phyloP scores from a whole-genome alignment of 2,888 invertebrate genomes.

The Clistopyga incitator region DNA sequence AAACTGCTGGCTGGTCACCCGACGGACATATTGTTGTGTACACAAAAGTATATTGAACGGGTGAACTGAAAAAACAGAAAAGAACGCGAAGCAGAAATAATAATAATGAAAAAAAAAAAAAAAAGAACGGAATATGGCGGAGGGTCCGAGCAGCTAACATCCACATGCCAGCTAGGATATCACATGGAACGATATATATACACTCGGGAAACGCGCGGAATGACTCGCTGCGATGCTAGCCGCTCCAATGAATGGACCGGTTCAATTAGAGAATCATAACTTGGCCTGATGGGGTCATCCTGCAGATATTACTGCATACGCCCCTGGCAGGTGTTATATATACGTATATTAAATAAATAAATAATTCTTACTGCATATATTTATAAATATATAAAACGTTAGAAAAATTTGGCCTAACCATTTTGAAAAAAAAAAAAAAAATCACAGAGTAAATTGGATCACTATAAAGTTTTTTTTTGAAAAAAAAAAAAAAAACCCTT shows the following conservation, averaged over 20 bases:
- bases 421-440: too few relatives aligned
- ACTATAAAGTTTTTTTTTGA: too few relatives aligned
- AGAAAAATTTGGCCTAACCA: too few relatives aligned
- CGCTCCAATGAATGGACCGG: slow-evolving; percentile 79
- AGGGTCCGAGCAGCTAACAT: slow-evolving; percentile 1
- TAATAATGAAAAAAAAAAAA: slow-evolving; percentile 10
- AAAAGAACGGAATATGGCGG: neutral
- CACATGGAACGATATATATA: slow-evolving; percentile 28
- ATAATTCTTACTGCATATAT: neutral
- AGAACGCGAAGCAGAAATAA: slow-evolving; percentile 5
- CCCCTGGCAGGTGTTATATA: slow-evolving; percentile 70
- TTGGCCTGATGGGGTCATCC: slow-evolving; percentile 82
- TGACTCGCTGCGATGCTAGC: slow-evolving; percentile 75
- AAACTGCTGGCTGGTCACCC: neutral
- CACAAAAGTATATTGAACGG: slow-evolving; percentile 5
- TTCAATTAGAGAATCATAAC: slow-evolving; percentile 83
- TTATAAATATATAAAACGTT: slow-evolving; percentile 7
- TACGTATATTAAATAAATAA: neutral
- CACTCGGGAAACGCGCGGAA: slow-evolving; percentile 68
- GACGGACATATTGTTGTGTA: slow-evolving; percentile 3
- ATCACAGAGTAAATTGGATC: too few relatives aligned
- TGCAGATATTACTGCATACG: slow-evolving; percentile 78
- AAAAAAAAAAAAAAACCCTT: neutral
- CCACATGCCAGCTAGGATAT: slow-evolving; percentile 1
- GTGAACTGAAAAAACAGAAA: neutral